Base-by-base conservation (phyloP, 2,113 vertebrate genomes). In the Campylomormyrus tamandua region DNA sequence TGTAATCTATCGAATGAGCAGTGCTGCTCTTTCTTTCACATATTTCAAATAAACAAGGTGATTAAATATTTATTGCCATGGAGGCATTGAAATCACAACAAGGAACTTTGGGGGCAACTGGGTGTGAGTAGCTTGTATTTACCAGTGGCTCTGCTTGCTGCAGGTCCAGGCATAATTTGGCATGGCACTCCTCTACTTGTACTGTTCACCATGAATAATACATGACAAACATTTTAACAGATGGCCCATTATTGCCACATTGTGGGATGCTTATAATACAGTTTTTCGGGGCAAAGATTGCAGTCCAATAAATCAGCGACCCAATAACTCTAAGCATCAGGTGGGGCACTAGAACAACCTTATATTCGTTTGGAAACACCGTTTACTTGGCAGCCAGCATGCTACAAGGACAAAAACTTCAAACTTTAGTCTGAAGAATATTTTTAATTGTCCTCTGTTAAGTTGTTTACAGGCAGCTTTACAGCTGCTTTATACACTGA, bases 181-280 rank as follows among this genome's bases (percentile, higher is more conserved):
- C 93, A 94, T 91, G 93, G 94, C 93, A 92, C 93, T 48, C 89
- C 93, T 94, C 92, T 90, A 92, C 92, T 91, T 92, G 93, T 92
- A 91, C 91, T 84, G 89, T 92, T 92, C 42, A 88, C 92, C 91
- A 96, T 96, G 93, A 94, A 96, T 96, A 94, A 96, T 95, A 93
- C 93, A 96, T 91, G 19, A 93, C 93, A 94, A 94, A 94, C 94
- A 96, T 93, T 91, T 90, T 89, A 77, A 91, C 92, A 92, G 86
- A 80, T 93, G 92, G 91, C 93, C 93, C 92, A 93, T 94, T 95
- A 95, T 93, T 94, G 92, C 90, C 91, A 93, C 90, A 92, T 94
- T 94, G 94, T 93, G 91, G 91, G 83, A 31, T 92, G 90, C 91
- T 90, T 90, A 92, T 92, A 91, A 91, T 27, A 15, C 89, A 87